Percentiles rank a stretch among this genome's conserved stretches.
Evolutionary conservation across 2,888 invertebrate species (phyloP).

Genomic region (Agrochola macilenta): DNA sequence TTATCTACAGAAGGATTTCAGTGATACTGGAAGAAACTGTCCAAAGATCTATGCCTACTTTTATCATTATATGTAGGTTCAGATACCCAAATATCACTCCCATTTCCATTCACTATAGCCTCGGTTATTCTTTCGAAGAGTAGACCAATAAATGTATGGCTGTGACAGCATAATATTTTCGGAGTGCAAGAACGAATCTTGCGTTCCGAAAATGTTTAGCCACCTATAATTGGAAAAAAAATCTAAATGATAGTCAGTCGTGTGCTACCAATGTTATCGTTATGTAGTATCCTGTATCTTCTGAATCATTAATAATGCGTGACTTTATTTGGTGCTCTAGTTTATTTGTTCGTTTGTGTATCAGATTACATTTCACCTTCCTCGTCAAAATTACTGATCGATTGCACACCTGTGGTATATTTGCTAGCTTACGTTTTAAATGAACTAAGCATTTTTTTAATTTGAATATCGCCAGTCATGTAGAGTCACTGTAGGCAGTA

Average conservation of each 20-base stretch:
- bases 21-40: not conserved
- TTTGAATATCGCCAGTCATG: too few species aligned
- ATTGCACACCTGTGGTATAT: conserved; percentile 16
- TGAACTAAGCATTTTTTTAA: not conserved
- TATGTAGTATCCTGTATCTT: conserved; percentile 12
- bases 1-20: not conserved
- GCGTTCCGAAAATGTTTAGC: not conserved
- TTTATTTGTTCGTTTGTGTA: conserved; percentile 28
- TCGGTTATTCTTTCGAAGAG: not conserved
- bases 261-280: conserved; percentile 36
- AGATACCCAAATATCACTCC: not conserved
- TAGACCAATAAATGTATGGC: not conserved
- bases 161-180: not conserved
- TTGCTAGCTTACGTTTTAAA: not conserved
- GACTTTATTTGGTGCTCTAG: conserved; percentile 5
- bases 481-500: not conserved
- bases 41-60: not conserved
- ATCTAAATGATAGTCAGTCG: not conserved
- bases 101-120: not conserved
- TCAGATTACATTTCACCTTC: conserved; percentile 49
- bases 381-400: conserved; percentile 41
- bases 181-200: not conserved
- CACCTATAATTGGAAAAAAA: not conserved
- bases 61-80: too few species aligned
- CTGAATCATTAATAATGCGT: conserved; percentile 14